These are phyloP conservation scores for Ctenicera cuprea DNA, from an alignment of 2,888 invertebrate genomes.

Conservation along the genomic window DNA sequence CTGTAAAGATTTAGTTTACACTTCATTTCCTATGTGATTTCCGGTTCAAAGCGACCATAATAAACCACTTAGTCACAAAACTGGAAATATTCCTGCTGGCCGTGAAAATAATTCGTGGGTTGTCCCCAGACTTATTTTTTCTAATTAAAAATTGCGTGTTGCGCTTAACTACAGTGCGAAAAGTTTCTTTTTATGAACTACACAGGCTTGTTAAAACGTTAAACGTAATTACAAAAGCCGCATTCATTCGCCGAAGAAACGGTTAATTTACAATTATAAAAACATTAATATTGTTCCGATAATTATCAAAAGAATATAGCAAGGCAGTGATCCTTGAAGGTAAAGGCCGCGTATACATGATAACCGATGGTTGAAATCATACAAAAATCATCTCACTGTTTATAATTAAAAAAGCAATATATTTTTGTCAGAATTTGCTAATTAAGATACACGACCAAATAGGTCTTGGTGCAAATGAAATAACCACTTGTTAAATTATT, in stretches of 20 bases:
- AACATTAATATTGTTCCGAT: constrained; percentile 1
- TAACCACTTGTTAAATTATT: not conserved
- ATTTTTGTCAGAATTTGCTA: not conserved
- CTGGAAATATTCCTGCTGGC: no score
- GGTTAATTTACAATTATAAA: not conserved
- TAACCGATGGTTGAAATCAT: not conserved
- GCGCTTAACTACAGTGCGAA: not conserved
- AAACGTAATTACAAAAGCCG: not conserved
- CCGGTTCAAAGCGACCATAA: no score
- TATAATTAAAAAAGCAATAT: constrained; percentile 4
- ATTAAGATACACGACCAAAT: not conserved
- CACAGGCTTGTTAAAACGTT: not conserved
- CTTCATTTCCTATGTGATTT: no score
- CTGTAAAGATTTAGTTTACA: no score
- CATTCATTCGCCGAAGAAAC: not conserved
- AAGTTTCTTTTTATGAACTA: not conserved
- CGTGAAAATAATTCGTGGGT: not conserved
- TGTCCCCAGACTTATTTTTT: not conserved
- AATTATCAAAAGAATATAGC: constrained; percentile 3
- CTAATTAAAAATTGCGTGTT: not conserved
- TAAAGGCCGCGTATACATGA: constrained; percentile 2
- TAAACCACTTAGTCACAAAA: no score
- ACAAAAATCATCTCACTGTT: not conserved
- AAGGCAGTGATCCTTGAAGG: not conserved
- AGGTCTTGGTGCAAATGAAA: not conserved